Evolutionary conservation across 1,140 invertebrate species (phyloP).

Genomic region (Pseudomyrmex dendroicus): DNA sequence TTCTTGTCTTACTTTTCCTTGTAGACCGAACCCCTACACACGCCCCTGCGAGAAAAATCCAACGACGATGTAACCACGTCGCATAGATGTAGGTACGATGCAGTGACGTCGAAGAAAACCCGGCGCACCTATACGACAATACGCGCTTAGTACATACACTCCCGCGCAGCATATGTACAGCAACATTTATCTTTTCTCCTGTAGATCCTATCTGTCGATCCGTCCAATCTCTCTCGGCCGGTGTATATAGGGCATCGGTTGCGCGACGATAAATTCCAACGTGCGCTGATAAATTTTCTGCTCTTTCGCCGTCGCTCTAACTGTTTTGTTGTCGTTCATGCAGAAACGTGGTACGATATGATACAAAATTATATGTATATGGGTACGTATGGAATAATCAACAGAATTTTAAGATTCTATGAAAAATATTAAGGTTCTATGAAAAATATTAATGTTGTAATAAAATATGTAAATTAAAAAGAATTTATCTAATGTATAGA

Average conservation of each 20-base stretch:
- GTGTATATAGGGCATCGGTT: constrained; percentile 42
- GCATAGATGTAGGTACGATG: constrained; percentile 20
- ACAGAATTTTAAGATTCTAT: not conserved
- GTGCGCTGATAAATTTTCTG: constrained; percentile 48
- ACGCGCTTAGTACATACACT: constrained; percentile 14
- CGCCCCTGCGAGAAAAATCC: constrained; percentile 56
- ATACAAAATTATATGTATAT: not conserved
- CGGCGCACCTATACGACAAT: constrained; percentile 33
- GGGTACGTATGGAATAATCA: not conserved
- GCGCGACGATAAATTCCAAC: constrained; percentile 56
- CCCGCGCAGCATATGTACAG: constrained; percentile 4
- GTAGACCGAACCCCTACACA: constrained; percentile 25
- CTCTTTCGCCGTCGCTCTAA: constrained; percentile 10
- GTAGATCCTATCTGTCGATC: constrained; percentile 51
- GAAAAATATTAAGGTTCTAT: not conserved
- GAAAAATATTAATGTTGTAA: not conserved
- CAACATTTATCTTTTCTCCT: constrained; percentile 43
- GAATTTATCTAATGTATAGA: not conserved
- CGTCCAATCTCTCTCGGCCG: constrained; percentile 15
- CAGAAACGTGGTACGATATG: not conserved
- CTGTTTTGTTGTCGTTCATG: constrained; percentile 2
- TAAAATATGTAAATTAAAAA: not conserved
- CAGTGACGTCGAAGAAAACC: not conserved
- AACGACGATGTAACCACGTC: not conserved
- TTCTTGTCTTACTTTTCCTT: constrained; percentile 53